Percentiles rank a stretch among this genome's conserved stretches.
phyloP scores from a whole-genome alignment of 2,797 vertebrate genomes.

The Mycteria americana region DNA sequence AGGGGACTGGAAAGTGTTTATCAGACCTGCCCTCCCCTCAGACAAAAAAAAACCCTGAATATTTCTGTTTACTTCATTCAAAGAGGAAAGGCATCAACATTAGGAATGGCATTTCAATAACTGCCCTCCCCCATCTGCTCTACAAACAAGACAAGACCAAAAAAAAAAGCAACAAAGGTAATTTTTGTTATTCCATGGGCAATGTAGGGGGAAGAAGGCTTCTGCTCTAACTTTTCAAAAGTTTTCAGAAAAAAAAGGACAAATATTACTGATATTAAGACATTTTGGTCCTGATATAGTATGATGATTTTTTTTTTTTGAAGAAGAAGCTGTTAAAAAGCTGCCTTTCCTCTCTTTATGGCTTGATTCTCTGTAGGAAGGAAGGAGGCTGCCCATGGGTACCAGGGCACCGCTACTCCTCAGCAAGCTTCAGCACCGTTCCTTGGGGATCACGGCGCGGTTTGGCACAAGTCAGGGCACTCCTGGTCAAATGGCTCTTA shows the following conservation, averaged over 20 bases:
- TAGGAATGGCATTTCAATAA: background rate
- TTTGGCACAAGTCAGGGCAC: background rate
- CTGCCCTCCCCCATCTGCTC: background rate
- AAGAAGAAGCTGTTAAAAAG: background rate
- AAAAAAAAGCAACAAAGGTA: background rate
- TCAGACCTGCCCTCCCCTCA: background rate
- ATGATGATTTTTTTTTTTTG: background rate
- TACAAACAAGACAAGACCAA: background rate
- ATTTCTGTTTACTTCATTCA: background rate
- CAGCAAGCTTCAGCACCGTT: background rate
- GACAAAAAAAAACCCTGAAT: background rate
- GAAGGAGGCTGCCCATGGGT: background rate
- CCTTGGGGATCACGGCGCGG: fast-evolving
- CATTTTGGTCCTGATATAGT: conserved; percentile 25
- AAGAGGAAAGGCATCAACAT: background rate
- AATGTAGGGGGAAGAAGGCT: background rate
- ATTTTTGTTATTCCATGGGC: background rate
- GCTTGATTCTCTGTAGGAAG: conserved; percentile 19
- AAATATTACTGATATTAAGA: background rate
- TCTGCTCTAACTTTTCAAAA: background rate
- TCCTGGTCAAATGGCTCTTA: background rate
- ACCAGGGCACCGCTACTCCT: background rate
- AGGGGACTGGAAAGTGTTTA: background rate
- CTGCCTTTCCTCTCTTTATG: conserved; percentile 19
- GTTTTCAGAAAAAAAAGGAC: background rate